Conservation (phyloP, 2,888 invertebrate species). For the Himalopsyche kuldschensis region DNA sequence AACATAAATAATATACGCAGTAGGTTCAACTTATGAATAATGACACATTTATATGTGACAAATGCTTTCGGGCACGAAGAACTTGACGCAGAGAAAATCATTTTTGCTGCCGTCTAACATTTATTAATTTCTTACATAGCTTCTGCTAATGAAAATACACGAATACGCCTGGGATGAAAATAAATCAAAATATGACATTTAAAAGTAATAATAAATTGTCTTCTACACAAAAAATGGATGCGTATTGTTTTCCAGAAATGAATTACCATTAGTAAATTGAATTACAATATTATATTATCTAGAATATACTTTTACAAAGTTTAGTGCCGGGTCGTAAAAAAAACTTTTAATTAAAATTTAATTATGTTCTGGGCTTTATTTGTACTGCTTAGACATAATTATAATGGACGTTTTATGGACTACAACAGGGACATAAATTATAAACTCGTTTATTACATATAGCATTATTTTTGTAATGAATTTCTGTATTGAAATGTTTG, state of each 20-base stretch:
- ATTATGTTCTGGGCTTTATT: background rate
- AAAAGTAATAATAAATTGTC: background rate
- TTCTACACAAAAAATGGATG: background rate
- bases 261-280: background rate
- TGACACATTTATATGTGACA: background rate
- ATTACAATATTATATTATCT: background rate
- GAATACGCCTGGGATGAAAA: background rate
- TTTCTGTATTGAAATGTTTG: too few species aligned
- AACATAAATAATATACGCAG: too few species aligned
- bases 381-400: background rate
- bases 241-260: background rate
- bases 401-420: background rate
- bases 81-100: background rate
- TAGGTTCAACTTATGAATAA: too few species aligned
- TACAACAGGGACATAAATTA: background rate
- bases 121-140: background rate
- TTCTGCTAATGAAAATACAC: background rate
- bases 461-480: too few species aligned
- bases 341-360: background rate
- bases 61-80: background rate
- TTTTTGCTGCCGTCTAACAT: background rate
- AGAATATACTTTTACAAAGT: background rate
- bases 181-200: background rate
- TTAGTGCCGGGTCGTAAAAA: background rate
- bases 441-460: background rate